Evolutionary conservation across 2,113 vertebrate species (phyloP).

Genomic region (Odocoileus hemionus): DNA sequence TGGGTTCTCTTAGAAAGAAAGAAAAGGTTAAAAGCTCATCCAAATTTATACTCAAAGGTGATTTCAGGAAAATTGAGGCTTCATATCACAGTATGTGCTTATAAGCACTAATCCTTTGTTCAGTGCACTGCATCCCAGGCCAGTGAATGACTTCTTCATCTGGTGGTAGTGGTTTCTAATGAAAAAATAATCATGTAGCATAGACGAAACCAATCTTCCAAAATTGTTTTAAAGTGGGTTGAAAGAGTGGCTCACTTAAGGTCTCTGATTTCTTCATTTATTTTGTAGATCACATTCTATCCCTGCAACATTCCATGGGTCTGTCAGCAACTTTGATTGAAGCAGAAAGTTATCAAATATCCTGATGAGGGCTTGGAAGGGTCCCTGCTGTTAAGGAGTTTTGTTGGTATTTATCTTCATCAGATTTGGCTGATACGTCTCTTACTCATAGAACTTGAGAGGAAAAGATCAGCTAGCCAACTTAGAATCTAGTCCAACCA

Average conservation of each 20-base stretch:
- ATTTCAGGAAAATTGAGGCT: background rate
- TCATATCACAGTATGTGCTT: background rate
- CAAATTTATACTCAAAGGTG: background rate
- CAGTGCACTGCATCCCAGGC: background rate
- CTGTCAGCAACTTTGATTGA: constrained; percentile 43
- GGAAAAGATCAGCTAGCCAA: background rate
- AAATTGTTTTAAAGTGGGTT: constrained; percentile 17
- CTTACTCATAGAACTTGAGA: background rate
- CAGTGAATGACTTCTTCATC: background rate
- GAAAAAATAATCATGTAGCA: background rate
- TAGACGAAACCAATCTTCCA: background rate
- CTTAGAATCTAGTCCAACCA: background rate
- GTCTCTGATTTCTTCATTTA: constrained; percentile 28
- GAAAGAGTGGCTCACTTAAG: background rate
- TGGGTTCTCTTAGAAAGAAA: background rate
- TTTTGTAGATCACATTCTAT: constrained; percentile 16
- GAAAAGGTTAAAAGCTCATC: background rate
- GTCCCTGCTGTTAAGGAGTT: background rate
- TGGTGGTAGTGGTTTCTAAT: background rate
- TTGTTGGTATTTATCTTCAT: constrained; percentile 4
- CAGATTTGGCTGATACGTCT: background rate
- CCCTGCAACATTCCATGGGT: background rate
- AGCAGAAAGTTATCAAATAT: constrained; percentile 32
- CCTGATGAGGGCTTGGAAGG: background rate
- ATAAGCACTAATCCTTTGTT: background rate